Base-by-base conservation (phyloP, 2,888 invertebrate species). In the Heliconius sara region DNA sequence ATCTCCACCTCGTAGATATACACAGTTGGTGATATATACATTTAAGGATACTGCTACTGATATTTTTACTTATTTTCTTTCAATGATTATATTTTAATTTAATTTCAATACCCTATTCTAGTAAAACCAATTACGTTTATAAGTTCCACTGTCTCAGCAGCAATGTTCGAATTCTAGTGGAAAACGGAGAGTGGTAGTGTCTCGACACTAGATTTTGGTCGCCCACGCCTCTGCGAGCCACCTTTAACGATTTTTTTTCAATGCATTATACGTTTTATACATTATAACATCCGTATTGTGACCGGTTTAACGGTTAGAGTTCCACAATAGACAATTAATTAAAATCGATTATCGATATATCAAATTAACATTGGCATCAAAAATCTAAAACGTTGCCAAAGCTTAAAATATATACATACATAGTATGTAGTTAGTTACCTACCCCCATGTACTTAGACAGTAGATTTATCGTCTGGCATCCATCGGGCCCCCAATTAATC, bases 401-500 rank as follows among this genome's bases (percentile, higher is more conserved):
- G 22, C 43, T 75, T 43, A 22, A 57, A 57, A 34, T 34, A 34
- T 34, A 34, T 30, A 30, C 6, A 34, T 34, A 34, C 27, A 75
- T 75, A 47, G 13, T 65, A 65, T 75, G 65, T 60, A 25, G 25
- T 25, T 60, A 25, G 25, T 25, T 47, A 75, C 30, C 19, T 52
- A 30, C 9, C 63, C 43, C 43, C 43, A 65, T 75, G 65, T 65
- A 78, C 68, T 65, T 66, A 72, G 78, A 73, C 78, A 73, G 60
- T 43, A 70, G 70, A 87, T 86, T 86, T 86, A 86, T 84, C 79
- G 85, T 83, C 85, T 81, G 83, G 84, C 80, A 84, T 85, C 84
- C 83, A 85, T 86, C 85, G 84, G 83, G 83, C 80, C 84, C 79
- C 82, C 84, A 85, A 87, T 88, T 87, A 88, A 87, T 87, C 87